Evolutionary conservation across 2,888 invertebrate genomes (phyloP).

Genomic region (Halictus quadricinctus): DNA sequence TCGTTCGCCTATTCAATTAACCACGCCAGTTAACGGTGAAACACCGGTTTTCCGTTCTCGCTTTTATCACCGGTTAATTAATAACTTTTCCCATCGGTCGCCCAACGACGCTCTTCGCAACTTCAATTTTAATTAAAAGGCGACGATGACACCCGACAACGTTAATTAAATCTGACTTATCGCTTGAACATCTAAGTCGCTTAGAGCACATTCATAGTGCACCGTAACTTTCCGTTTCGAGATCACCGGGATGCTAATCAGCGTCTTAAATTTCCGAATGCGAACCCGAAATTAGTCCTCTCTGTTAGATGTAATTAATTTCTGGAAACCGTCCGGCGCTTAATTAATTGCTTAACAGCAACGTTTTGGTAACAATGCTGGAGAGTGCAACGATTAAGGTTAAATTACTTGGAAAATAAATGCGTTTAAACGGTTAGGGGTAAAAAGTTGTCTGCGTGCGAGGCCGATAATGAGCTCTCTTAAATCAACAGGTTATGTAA

Average conservation of each 20-base stretch:
- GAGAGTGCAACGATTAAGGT: not conserved
- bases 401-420: not conserved
- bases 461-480: not conserved
- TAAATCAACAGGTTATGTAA: not conserved
- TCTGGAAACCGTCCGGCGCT: not conserved
- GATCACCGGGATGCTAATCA: not conserved
- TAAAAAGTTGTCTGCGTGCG: not conserved
- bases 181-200: too few species aligned
- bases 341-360: not conserved
- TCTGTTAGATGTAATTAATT: not conserved
- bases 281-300: too few species aligned
- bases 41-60: not conserved
- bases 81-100: not conserved
- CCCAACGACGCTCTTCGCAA: not conserved
- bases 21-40: not conserved
- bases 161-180: constrained; percentile 19
- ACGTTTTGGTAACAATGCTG: not conserved
- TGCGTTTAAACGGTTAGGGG: not conserved
- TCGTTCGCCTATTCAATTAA: not conserved
- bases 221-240: not conserved
- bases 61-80: constrained; percentile 12
- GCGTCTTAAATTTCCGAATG: too few species aligned
- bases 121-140: not conserved
- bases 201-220: not conserved
- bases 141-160: not conserved